Conservation (phyloP, 1,140 invertebrate species). For the Zeugodacus cucurbitae region DNA sequence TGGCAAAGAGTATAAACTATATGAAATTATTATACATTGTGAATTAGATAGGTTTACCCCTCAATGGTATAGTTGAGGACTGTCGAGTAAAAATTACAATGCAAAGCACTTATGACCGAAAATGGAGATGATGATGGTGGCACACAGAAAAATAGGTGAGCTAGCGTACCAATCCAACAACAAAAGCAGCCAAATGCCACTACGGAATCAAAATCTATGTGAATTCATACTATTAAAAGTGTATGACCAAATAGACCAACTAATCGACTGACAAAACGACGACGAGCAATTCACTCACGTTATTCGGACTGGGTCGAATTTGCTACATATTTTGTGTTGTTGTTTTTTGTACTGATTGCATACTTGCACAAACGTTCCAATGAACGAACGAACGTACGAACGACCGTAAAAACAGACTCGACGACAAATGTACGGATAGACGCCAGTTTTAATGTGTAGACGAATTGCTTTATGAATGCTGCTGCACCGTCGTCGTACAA, state of each 20-base stretch:
- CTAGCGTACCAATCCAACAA: background rate
- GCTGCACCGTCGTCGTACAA: background rate
- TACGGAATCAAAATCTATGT: background rate
- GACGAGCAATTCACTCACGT: background rate
- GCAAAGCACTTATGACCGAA: too few relatives aligned
- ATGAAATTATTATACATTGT: too few relatives aligned
- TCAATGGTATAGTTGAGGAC: too few relatives aligned
- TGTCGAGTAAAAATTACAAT: too few relatives aligned
- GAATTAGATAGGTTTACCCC: too few relatives aligned
- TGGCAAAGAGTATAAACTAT: too few relatives aligned
- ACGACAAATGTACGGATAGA: conserved; percentile 1
- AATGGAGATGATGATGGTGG: background rate
- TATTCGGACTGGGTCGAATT: conserved; percentile 20
- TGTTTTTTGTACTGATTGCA: background rate
- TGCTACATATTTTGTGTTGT: background rate
- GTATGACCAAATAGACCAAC: background rate
- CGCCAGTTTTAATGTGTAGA: conserved; percentile 22
- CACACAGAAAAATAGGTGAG: background rate
- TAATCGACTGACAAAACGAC: background rate
- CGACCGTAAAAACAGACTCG: background rate
- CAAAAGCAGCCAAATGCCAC: background rate
- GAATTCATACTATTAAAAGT: background rate
- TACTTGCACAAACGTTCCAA: conserved; percentile 30
- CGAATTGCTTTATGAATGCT: conserved; percentile 30
- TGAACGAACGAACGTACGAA: background rate